Evolutionary conservation across 1,140 invertebrate genomes (phyloP).

Genomic region (Aricia agestis): DNA sequence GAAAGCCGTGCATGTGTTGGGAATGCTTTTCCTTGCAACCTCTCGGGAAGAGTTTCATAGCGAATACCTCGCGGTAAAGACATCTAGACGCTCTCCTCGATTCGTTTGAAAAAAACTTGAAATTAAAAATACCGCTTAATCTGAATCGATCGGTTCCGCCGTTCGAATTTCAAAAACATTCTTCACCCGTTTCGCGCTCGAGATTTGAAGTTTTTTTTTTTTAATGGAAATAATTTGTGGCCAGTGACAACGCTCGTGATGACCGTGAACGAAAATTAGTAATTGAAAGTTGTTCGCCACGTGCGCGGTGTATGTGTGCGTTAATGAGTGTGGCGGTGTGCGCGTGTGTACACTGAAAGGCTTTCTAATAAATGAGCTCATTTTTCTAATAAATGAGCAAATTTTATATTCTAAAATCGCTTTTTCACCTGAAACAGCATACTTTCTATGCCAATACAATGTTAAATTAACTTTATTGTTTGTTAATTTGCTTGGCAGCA

Average conservation of each 20-base stretch:
- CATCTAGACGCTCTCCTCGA: conserved; percentile 67
- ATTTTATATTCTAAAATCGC: conserved; percentile 16
- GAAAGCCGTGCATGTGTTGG: conserved; percentile 72
- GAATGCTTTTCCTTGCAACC: conserved; percentile 76
- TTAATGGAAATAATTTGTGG: conserved; percentile 7
- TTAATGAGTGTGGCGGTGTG: conserved; percentile 67
- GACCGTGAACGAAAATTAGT: conserved; percentile 38
- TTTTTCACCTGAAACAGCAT: not conserved
- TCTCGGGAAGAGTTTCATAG: conserved; percentile 75
- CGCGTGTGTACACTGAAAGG: conserved; percentile 45
- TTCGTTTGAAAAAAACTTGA: conserved; percentile 41
- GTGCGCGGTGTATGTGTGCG: conserved; percentile 68
- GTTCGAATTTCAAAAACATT: conserved; percentile 51
- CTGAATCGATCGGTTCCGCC: conserved; percentile 51
- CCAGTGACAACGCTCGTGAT: conserved; percentile 21
- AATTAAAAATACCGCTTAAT: conserved; percentile 33
- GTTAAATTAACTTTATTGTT: not conserved
- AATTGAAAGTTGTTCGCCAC: conserved; percentile 64
- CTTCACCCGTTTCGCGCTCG: conserved; percentile 57
- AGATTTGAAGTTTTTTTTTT: conserved; percentile 31
- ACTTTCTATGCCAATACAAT: too few species aligned
- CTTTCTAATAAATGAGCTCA: conserved; percentile 35
- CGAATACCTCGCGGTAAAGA: conserved; percentile 76
- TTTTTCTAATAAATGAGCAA: conserved; percentile 22
- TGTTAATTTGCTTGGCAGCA: not conserved